Base-by-base conservation (phyloP, 2,888 invertebrate species). In the Prenolepis imparis region DNA sequence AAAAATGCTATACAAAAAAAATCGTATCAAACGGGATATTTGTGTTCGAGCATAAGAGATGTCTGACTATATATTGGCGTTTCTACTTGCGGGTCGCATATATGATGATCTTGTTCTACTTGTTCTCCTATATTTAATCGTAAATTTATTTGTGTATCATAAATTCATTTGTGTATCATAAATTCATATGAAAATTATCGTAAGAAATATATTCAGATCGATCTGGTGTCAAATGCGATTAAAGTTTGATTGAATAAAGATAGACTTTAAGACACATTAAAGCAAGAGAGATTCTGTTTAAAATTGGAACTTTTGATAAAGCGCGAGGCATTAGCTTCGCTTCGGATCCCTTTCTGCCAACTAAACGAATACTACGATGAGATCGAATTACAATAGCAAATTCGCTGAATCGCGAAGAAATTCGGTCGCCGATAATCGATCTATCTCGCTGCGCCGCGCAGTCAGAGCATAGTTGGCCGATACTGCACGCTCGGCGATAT, bases 391-490 rank as follows among this genome's bases (percentile, higher is more conserved):
- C 82, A 83, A 66, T 67, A 63, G 78, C 32, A 64, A 80, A 87
- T 86, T 85, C 81, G 89, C 82, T 87, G 87, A 90, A 89, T 87
- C 83, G 90, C 84, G 82, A 86, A 87, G 85, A 89, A 86, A 85
- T 86, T 89, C 83, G 86, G 86, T 83, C 87, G 82, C 70, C 82
- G 88, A 90, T 87, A 88, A 90, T 88, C 87, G 90, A 86, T 84
- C 80, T 85, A 83, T 81, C 72, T 81, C 83, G 73, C 68, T 32
- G 48, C 63, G 80, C 28, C 59, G 44, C 12, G 39, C 52, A 59
- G 64, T 52, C 28, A 63, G 63, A 75, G 41, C 64, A 59, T 52
- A 63, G 48, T 57, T 78, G 41, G 74, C 52, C 67, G 86, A 66
- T 85, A 89, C 85, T 87, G 84, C 90, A 86, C 66, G 84, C 68